Base-by-base conservation (phyloP, 2,113 vertebrate genomes). In the Indri indri region DNA sequence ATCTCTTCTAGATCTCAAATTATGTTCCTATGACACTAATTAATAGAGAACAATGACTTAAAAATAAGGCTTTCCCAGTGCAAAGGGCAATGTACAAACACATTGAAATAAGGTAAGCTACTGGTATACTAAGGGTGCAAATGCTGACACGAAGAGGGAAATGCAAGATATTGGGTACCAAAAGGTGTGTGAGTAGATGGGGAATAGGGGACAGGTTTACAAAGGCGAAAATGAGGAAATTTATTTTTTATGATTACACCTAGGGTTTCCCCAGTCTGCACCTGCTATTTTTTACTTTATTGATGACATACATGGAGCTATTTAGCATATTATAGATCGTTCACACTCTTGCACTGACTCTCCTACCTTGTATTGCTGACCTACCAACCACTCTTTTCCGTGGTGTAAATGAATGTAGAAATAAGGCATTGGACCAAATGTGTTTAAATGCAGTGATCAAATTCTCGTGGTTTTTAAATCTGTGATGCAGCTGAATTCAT, bases 371-470 rank as follows among this genome's bases (percentile, higher is more conserved):
- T 70, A 11, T 22, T 37, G 40, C 30, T 6, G 7, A 73, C 30
- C 57, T 59, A 32, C 50, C 30, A 93, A 40, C 40, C 30, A 40
- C 40, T 76, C 13, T 70, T 82, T 84, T 73, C 37, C n/a, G 70
- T 8, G 34, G 32, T 61, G 40, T 70, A 83, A 73, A 84, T 18
- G 16, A 27, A 57, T 22, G 54, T 1, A 47, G 50, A 84, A 90
- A 70, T 61, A 45, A 83, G 23, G 22, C 14, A 59, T 65, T 6
- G 1, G 2, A 89, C 20, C n/a, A 66, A 74, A 84, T 59, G 34
- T 66, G 57, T 90, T 95, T 93, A 95, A 80, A 54, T n/a, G 57
- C 45, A 73, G 70, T 88, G 70, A 57, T 83, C 65, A 84, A 42
- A 30, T 74, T 77, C 25, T 70, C 23, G 52, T 89, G n/a, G 2